Conservation (phyloP, 1,140 invertebrate species). For the Drosophila funebris region DNA sequence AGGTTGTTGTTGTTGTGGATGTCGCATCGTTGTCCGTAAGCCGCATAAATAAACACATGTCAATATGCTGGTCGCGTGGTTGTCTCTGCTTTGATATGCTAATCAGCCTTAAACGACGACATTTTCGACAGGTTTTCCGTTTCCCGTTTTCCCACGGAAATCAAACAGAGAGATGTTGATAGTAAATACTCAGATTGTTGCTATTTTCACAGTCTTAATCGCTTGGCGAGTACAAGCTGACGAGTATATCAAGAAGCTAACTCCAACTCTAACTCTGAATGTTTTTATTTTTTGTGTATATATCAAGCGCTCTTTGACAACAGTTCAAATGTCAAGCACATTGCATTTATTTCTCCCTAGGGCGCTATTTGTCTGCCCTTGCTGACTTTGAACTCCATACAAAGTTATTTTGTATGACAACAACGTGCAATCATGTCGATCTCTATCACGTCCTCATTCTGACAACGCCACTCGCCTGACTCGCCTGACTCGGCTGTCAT, state of each 20-base stretch:
- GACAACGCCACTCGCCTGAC: conserved; percentile 15
- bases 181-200: not conserved
- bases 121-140: conserved; percentile 79
- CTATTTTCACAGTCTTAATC: conserved; percentile 6
- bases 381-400: conserved; percentile 43
- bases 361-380: conserved; percentile 37
- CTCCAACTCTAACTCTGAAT: not conserved
- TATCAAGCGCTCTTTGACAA: conserved; percentile 2
- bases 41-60: conserved; percentile 74
- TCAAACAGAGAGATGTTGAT: not conserved
- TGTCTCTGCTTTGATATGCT: conserved; percentile 73
- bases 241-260: not conserved
- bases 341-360: conserved; percentile 45
- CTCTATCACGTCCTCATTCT: conserved; percentile 30
- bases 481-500: conserved; percentile 12
- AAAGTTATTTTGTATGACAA: conserved; percentile 57
- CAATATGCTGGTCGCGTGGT: conserved; percentile 69
- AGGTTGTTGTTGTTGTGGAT: conserved; percentile 11
- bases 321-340: conserved; percentile 30
- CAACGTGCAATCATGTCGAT: conserved; percentile 58
- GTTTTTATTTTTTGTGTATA: conserved; percentile 14
- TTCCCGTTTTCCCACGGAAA: conserved; percentile 75
- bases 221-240: not conserved
- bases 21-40: conserved; percentile 4
- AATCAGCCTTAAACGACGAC: conserved; percentile 74